phyloP scores from a whole-genome alignment of 1,140 invertebrate genomes.

The Bombus impatiens region DNA sequence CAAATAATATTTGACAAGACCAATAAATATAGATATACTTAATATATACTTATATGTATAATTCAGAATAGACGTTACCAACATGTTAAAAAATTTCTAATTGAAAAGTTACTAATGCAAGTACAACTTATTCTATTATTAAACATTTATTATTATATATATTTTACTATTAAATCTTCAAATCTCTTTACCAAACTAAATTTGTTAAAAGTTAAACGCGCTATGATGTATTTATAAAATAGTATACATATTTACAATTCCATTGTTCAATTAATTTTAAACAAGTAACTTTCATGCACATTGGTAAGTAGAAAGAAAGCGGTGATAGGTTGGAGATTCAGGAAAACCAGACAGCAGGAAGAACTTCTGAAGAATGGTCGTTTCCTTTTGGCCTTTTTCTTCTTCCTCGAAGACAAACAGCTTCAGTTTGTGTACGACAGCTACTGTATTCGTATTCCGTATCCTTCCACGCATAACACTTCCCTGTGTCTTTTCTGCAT shows the following conservation, averaged over 20 bases:
- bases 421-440: conserved; percentile 35
- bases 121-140: too few species aligned
- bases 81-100: too few species aligned
- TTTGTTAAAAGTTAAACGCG: neutral
- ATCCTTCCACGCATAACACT: neutral
- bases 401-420: conserved; percentile 57
- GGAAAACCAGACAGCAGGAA: conserved; percentile 51
- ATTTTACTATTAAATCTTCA: too few species aligned
- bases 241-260: too few species aligned
- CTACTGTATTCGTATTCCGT: conserved; percentile 34
- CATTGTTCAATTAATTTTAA: conserved; percentile 47
- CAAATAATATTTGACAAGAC: too few species aligned
- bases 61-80: too few species aligned
- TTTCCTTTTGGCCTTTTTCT: conserved; percentile 34
- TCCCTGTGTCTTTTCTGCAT: neutral
- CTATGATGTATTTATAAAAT: neutral
- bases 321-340: conserved; percentile 45
- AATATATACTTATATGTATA: too few species aligned
- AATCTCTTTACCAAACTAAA: neutral
- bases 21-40: too few species aligned
- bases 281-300: conserved; percentile 14
- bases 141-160: too few species aligned
- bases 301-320: conserved; percentile 10
- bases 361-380: conserved; percentile 68
- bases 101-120: too few species aligned